phyloP scores from a whole-genome alignment of 2,888 invertebrate genomes.

The Molorchus minor region DNA sequence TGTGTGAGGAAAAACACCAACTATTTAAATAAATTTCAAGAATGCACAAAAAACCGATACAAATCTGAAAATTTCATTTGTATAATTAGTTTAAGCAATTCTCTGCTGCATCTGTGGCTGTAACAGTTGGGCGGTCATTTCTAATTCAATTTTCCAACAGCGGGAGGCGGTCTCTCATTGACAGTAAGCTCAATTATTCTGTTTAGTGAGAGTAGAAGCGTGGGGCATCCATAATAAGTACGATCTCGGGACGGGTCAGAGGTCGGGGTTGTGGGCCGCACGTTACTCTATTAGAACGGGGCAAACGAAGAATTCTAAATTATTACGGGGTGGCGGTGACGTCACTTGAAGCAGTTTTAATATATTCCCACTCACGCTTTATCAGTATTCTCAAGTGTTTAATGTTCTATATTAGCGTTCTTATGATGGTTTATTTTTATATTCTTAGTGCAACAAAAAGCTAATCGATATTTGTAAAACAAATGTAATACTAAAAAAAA shows the following conservation, averaged over 20 bases:
- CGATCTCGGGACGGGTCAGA: not conserved
- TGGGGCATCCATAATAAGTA: slow-evolving; percentile 14
- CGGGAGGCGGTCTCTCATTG: slow-evolving; percentile 39
- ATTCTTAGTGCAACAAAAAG: no score
- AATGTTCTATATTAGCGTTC: no score
- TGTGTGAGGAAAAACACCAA: no score
- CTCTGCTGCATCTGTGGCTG: slow-evolving; percentile 32
- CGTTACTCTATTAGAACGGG: slow-evolving; percentile 9
- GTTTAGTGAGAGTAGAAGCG: slow-evolving; percentile 12
- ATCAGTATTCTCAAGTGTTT: no score
- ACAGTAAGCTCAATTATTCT: slow-evolving; percentile 41
- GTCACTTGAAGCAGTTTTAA: no score
- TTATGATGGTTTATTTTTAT: no score
- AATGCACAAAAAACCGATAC: not conserved
- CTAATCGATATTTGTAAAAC: no score
- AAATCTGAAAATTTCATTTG: slow-evolving; percentile 9
- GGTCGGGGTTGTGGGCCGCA: not conserved
- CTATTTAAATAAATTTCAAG: no score
- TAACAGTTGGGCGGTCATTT: slow-evolving; percentile 36
- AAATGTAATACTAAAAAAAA: no score
- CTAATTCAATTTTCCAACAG: slow-evolving; percentile 39
- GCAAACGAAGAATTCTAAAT: slow-evolving; percentile 6
- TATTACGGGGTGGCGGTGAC: slow-evolving; percentile 14
- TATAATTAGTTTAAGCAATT: slow-evolving; percentile 23
- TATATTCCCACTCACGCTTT: no score